Evolutionary conservation across 2,797 vertebrate species (phyloP), one percentile per base, ranked within the genome.

Genomic region (Coluber constrictor): DNA sequence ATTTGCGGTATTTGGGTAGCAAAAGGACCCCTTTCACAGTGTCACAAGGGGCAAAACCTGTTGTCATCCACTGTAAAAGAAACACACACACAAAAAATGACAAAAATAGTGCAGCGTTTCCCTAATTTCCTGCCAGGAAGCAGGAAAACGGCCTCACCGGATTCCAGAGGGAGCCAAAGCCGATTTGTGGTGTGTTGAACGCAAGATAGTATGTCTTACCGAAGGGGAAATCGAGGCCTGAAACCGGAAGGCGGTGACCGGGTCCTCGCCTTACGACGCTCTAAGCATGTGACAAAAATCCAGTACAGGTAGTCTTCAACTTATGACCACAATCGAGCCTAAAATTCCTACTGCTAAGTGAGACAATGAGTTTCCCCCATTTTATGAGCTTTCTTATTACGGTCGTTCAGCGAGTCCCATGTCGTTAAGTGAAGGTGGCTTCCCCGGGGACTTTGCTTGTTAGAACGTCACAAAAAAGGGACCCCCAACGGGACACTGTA

Each of bases 1-100:
- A 11, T 27, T 91, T 18, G 94, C 93, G 92, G 0, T 20, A 86
- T 93, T 92, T 94, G 86, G 20, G 0, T 11, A 2, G 29, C 61
- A 95, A 90, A 92, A 96, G 92, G 93, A 10, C 86, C 92, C 0
- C 37, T 86, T 94, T 92, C 70, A 95, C 92, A 88, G 51, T 70
- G 86, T 70, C 13, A 43, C 93, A 8, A 92, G 79, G 37, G 5
- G 25, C 1, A 0, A 90, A 60, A 43, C 12, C 87, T 27, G 90
- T 70, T 88, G 57, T 91, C 90, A 74, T 93, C 87, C 43, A 93
- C 89, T 1, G 92, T 29, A 95, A 93, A 93, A 79, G 70, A 0
- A 89, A 55, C 1, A 66, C 93, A 13, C 60, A 61, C 25, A 63
- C 11, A 63, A 29, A 63, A 29, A 16, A 23, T 20, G 16, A 11